Conservation (phyloP, 1,140 invertebrate species). For the Meloidogyne exigua region DNA sequence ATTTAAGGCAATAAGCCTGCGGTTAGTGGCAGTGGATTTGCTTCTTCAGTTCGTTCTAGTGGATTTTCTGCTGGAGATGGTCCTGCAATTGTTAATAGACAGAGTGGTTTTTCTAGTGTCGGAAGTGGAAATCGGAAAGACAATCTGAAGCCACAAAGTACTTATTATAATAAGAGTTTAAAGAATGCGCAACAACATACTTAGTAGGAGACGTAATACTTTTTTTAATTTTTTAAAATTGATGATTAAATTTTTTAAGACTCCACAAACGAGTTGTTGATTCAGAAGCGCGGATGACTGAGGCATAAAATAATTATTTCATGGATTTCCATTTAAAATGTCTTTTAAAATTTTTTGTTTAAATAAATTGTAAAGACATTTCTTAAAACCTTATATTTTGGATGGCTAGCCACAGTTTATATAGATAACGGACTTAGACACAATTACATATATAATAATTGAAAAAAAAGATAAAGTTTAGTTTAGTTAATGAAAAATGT, state of each 20-base stretch:
- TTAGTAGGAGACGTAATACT: not conserved
- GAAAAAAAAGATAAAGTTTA: too few species aligned
- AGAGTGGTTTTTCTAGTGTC: not conserved
- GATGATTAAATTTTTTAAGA: not conserved
- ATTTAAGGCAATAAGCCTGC: not conserved
- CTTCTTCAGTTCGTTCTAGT: not conserved
- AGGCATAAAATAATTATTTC: constrained; percentile 2
- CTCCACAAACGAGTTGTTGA: not conserved
- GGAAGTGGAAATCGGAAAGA: not conserved
- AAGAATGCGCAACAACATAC: not conserved
- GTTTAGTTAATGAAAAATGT: too few species aligned
- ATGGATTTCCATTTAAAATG: not conserved
- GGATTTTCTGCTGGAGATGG: not conserved
- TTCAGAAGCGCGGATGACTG: not conserved
- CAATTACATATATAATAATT: too few species aligned
- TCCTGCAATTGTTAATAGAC: not conserved
- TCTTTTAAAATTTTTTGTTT: not conserved
- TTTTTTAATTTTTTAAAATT: not conserved
- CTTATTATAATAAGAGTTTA: not conserved
- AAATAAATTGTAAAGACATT: constrained; percentile 1
- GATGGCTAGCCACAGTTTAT: too few species aligned
- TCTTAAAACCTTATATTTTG: too few species aligned
- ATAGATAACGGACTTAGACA: too few species aligned
- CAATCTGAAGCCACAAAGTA: not conserved
- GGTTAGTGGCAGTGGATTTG: not conserved